Conservation (phyloP, 2,888 invertebrate genomes). For the Camptogramma bilineatum region DNA sequence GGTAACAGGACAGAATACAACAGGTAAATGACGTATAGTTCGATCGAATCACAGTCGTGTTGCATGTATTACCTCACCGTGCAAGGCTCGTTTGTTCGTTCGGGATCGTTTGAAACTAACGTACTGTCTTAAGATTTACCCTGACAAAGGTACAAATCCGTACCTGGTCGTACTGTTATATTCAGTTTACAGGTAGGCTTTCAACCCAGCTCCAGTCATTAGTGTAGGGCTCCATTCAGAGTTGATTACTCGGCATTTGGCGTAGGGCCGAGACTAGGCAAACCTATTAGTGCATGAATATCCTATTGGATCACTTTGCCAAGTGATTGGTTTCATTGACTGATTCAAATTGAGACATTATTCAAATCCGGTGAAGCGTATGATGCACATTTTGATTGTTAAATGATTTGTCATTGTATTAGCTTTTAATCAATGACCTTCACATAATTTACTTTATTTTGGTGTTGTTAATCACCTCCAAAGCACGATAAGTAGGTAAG, state of each 20-base stretch:
- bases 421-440: too few relatives aligned
- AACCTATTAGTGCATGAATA: slow-evolving; percentile 63
- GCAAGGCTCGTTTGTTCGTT: neutral
- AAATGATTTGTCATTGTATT: neutral
- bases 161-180: neutral
- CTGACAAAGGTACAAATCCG: slow-evolving; percentile 1
- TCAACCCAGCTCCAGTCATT: slow-evolving; percentile 52
- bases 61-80: neutral
- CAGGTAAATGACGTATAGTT: neutral
- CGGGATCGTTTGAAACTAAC: neutral
- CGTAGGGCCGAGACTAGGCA: slow-evolving; percentile 62
- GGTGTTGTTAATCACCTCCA: too few relatives aligned
- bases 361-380: slow-evolving; percentile 10
- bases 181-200: slow-evolving; percentile 34
- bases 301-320: slow-evolving; percentile 49
- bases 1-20: neutral
- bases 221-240: slow-evolving; percentile 53
- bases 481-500: too few relatives aligned
- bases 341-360: slow-evolving; percentile 30
- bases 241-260: slow-evolving; percentile 64
- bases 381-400: neutral
- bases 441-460: too few relatives aligned
- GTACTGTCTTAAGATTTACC: slow-evolving; percentile 3
- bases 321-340: slow-evolving; percentile 45
- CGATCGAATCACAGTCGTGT: neutral